phyloP scores from a whole-genome alignment of 2,797 vertebrate species.

The Gymnodraco acuticeps region DNA sequence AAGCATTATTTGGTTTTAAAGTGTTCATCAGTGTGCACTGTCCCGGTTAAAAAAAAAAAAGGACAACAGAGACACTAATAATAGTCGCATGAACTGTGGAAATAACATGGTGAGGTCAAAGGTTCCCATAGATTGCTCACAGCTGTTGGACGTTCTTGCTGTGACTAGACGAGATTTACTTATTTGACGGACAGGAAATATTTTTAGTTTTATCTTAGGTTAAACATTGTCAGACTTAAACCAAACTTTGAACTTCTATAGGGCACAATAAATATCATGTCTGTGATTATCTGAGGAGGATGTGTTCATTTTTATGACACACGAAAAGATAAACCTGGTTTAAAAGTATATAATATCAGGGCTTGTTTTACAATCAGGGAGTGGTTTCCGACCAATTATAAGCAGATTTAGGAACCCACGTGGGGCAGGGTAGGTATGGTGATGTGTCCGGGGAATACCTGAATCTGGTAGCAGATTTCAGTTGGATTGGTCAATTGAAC shows the following conservation, averaged over 20 bases:
- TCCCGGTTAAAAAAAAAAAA: too few relatives aligned
- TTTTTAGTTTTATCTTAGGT: not conserved
- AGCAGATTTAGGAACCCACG: too few relatives aligned
- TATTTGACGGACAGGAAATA: not conserved
- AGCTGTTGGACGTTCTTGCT: not conserved
- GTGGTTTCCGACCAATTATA: too few relatives aligned
- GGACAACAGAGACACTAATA: conserved; percentile 3
- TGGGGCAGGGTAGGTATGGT: not conserved
- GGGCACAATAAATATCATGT: not conserved
- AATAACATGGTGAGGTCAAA: not conserved
- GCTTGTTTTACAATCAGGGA: too few relatives aligned
- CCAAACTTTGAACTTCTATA: conserved; percentile 59
- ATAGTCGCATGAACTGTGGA: conserved; percentile 23
- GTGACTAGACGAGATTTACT: not conserved
- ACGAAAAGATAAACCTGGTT: conserved; percentile 16
- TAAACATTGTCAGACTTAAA: conserved; percentile 49
- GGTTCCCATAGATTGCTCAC: not conserved
- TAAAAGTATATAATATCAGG: not conserved
- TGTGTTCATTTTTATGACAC: conserved; percentile 6
- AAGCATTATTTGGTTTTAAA: too few relatives aligned
- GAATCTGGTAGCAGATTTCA: not conserved
- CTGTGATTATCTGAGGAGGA: conserved; percentile 3
- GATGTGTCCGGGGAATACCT: not conserved
- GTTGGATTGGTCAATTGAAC: not conserved
- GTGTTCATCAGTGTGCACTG: too few relatives aligned